phyloP scores from a whole-genome alignment of 2,113 vertebrate genomes.

The Pachypanchax playfairii region DNA sequence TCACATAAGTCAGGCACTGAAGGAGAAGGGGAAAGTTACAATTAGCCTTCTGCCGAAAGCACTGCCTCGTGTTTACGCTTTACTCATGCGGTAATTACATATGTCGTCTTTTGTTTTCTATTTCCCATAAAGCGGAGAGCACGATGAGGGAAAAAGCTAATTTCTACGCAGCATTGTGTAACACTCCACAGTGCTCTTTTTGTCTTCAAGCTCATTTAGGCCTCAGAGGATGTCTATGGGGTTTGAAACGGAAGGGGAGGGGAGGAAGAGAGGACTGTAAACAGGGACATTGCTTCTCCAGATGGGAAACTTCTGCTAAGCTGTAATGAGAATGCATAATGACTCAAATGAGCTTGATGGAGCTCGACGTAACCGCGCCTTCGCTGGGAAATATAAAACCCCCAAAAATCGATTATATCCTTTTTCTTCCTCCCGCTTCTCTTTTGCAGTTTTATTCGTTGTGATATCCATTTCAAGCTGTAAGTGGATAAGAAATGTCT shows the following conservation, averaged over 20 bases:
- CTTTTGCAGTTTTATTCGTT: constrained; percentile 32
- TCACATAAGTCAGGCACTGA: constrained; percentile 65
- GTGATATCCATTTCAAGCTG: constrained; percentile 42
- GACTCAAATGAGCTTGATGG: constrained; percentile 65
- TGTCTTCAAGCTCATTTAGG: constrained; percentile 71
- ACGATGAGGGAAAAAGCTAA: constrained; percentile 63
- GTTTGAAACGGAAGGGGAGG: constrained; percentile 64
- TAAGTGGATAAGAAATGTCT: constrained; percentile 52
- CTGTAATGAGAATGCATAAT: constrained; percentile 69
- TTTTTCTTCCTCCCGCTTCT: not conserved
- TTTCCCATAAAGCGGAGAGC: constrained; percentile 61
- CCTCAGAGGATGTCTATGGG: constrained; percentile 45
- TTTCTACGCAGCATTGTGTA: constrained; percentile 38
- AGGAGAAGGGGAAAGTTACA: constrained; percentile 65
- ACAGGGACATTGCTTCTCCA: constrained; percentile 60
- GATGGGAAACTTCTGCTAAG: constrained; percentile 72
- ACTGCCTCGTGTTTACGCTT: constrained; percentile 71
- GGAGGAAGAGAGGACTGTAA: constrained; percentile 56
- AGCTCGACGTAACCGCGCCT: constrained; percentile 50
- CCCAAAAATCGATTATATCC: constrained; percentile 25
- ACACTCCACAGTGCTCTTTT: constrained; percentile 50
- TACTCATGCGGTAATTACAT: constrained; percentile 75
- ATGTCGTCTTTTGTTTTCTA: constrained; percentile 76
- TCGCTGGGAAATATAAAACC: constrained; percentile 43
- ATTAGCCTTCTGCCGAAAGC: constrained; percentile 69